These are phyloP conservation scores for Trichogramma evanescens DNA, from an alignment of 2,888 invertebrate genomes.

Conservation along the genomic window DNA sequence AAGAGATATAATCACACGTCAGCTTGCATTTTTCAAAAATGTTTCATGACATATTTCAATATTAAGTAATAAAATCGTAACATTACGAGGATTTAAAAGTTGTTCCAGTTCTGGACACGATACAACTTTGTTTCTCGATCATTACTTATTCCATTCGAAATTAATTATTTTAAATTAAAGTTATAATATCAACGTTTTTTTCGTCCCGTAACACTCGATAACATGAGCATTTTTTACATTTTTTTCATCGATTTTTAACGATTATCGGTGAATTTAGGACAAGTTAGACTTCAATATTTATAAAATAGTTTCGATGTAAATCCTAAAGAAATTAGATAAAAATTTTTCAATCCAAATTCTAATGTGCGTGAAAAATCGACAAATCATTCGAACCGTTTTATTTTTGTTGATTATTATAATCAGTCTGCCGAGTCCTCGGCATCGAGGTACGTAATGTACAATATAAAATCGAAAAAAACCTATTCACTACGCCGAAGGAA, in stretches of 20 bases:
- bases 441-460: constrained; percentile 5
- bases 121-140: too few relatives aligned
- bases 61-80: too few relatives aligned
- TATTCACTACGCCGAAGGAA: constrained; percentile 32
- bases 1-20: too few relatives aligned
- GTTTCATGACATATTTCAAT: too few relatives aligned
- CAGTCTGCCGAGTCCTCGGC: constrained; percentile 10
- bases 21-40: too few relatives aligned
- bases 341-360: too few relatives aligned
- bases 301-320: neutral
- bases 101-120: too few relatives aligned
- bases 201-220: too few relatives aligned
- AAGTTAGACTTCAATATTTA: neutral
- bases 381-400: neutral
- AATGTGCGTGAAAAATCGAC: neutral
- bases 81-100: too few relatives aligned
- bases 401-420: constrained; percentile 4
- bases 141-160: too few relatives aligned
- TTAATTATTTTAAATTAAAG: too few relatives aligned
- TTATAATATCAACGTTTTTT: too few relatives aligned
- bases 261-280: neutral
- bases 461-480: constrained; percentile 32
- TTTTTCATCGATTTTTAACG: neutral
- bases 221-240: neutral
- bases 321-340: neutral